Evolutionary conservation across 2,113 vertebrate species (phyloP).

Genomic region (Gobiocypris rarus): DNA sequence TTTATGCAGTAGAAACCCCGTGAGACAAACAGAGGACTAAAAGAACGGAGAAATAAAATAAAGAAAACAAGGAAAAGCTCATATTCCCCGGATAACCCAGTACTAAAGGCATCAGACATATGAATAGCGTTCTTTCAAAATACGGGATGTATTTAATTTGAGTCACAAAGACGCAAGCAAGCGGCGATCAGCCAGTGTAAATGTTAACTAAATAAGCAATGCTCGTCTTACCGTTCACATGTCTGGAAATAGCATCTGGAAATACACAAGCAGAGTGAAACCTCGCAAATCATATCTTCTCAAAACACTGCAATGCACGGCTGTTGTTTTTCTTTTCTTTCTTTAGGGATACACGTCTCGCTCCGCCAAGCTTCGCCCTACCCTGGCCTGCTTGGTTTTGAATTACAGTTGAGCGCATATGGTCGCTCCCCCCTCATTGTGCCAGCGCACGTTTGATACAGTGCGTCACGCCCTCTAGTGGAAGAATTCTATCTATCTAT

Average conservation of each 20-base stretch:
- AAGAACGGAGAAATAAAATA: neutral
- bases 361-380: slow-evolving; percentile 50
- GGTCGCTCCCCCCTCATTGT: slow-evolving; percentile 39
- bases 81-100: neutral
- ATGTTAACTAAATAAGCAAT: slow-evolving; percentile 4
- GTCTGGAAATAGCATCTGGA: neutral
- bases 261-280: neutral
- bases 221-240: slow-evolving; percentile 31
- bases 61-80: neutral
- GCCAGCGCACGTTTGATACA: neutral
- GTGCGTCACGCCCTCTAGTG: slow-evolving; percentile 18
- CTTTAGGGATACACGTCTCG: slow-evolving; percentile 37
- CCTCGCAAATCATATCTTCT: slow-evolving; percentile 24
- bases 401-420: slow-evolving; percentile 50
- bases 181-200: neutral
- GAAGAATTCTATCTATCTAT: neutral
- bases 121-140: neutral
- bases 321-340: slow-evolving; percentile 46
- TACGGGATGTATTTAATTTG: neutral
- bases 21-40: neutral
- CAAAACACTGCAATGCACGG: slow-evolving; percentile 36
- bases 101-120: neutral
- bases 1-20: slow-evolving; percentile 15
- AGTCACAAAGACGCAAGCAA: slow-evolving; percentile 44
- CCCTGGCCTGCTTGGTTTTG: slow-evolving; percentile 52